Evolutionary conservation across 2,113 vertebrate species (phyloP), one percentile per base, ranked within the genome.

Genomic region (Chauna torquata): DNA sequence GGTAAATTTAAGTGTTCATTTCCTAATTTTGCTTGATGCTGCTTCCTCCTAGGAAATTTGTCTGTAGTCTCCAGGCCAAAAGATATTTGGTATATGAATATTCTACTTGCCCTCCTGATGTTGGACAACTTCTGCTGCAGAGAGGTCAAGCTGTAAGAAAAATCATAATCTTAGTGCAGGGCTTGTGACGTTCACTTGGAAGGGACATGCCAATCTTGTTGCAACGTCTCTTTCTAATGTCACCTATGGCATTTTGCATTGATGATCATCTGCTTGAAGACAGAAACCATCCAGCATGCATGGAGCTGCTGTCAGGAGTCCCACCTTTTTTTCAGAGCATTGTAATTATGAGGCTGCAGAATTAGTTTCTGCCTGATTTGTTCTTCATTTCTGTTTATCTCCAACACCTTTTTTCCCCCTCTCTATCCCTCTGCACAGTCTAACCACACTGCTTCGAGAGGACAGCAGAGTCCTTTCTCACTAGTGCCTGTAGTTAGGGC

Each of bases 11-110:
- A 83, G 42, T 66, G 54, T 55, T 92, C n/a, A 69, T 95, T 94
- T 96, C 94, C 81, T 87, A 82, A 55, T 76, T 95, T 61, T 72
- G 28, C 34, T 64, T 71, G 11, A 57, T 95, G 52, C 25, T 89
- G 55, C 45, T 92, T 94, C 77, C 81, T 91, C 61, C 38, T 24
- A 47, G 77, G 65, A 94, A 82, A 82, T 62, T 49, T 70, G 11
- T 62, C 59, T 86, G 9, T 47, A 47, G 22, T 57, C 30, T 52
- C 17, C 57, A 78, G 44, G 25, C 17, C 61, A 78, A 65, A 82
- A 82, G n/a, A 64, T 64, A 68, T 40, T 86, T 91, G 72, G 40
- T 47, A 78, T 8, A 55, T 32, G 15, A 61, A 20, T 23, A 22
- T 38, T 61, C 23, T 77, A 17, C 12, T 12, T 9, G 80, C 93